Evolutionary conservation across 2,797 vertebrate genomes (phyloP).

Genomic region (Selene dorsalis): DNA sequence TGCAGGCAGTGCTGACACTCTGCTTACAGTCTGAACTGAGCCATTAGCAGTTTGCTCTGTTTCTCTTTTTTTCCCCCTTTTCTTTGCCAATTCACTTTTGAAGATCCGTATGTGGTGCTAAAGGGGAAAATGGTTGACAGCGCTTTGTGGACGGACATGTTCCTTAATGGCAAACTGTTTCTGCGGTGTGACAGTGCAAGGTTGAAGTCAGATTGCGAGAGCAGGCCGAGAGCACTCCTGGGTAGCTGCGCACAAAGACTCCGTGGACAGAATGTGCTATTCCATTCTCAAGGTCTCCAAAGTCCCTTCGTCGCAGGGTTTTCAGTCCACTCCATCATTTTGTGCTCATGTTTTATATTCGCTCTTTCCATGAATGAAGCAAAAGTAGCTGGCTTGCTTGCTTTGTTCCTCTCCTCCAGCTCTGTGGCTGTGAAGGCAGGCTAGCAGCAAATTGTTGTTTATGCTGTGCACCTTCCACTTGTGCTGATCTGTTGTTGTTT

Average conservation of each 20-base stretch:
- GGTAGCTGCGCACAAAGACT: slow-evolving; percentile 43
- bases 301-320: slow-evolving; percentile 35
- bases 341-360: slow-evolving; percentile 41
- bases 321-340: slow-evolving; percentile 18
- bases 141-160: slow-evolving; percentile 27
- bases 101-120: slow-evolving; percentile 42
- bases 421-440: not conserved
- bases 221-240: slow-evolving; percentile 43
- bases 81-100: slow-evolving; percentile 39
- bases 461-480: slow-evolving; percentile 19
- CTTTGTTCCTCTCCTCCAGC: slow-evolving; percentile 5
- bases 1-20: slow-evolving; percentile 33
- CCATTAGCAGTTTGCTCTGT: slow-evolving; percentile 51
- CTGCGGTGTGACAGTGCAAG: slow-evolving; percentile 27
- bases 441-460: slow-evolving; percentile 22
- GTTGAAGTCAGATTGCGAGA: slow-evolving; percentile 43
- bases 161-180: slow-evolving; percentile 42
- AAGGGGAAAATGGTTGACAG: slow-evolving; percentile 36
- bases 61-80: slow-evolving; percentile 11
- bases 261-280: slow-evolving; percentile 46
- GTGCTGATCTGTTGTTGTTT: slow-evolving; percentile 1
- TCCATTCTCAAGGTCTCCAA: slow-evolving; percentile 61
- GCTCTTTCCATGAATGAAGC: slow-evolving; percentile 19
- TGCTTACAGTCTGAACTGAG: slow-evolving; percentile 25
- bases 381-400: not conserved